These are phyloP conservation scores for Fregata magnificens DNA, from an alignment of 2,113 vertebrate species.

Conservation along the genomic window DNA sequence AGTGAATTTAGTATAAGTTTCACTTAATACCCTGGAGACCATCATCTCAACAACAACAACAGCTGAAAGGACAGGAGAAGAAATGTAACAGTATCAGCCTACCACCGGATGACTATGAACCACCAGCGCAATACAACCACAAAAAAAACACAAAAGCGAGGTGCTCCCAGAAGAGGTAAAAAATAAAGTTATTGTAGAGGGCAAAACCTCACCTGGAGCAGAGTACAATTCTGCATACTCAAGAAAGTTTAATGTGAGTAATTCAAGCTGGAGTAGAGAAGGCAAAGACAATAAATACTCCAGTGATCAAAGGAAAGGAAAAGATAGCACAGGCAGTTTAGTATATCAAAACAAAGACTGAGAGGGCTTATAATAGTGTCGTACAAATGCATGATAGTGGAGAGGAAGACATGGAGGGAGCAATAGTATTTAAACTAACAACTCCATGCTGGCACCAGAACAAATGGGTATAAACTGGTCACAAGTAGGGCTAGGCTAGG, in stretches of 20 bases:
- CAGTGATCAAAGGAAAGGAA: not conserved
- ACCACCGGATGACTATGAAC: not conserved
- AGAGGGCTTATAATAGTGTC: not conserved
- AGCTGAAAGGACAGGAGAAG: not conserved
- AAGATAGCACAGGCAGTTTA: not conserved
- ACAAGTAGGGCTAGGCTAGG: conserved; percentile 49
- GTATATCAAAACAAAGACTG: not conserved
- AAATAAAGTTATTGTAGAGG: not conserved
- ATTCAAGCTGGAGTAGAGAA: not conserved
- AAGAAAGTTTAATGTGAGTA: not conserved
- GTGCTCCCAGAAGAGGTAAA: not conserved
- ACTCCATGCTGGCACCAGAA: conserved; percentile 29
- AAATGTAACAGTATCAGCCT: not conserved
- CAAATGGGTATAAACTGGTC: conserved; percentile 60
- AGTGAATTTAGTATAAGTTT: not conserved
- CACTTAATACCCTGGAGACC: not conserved
- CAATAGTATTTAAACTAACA: not conserved
- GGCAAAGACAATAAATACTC: not conserved
- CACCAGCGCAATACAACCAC: not conserved
- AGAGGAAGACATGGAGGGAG: not conserved
- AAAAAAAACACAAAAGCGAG: not conserved
- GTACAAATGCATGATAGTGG: not conserved
- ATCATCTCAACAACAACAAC: not conserved
- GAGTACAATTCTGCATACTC: not conserved
- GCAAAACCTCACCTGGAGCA: not conserved